A percentile compares a stretch with the other conserved stretches of the same genome.
phyloP scores from a whole-genome alignment of 2,113 vertebrate genomes.

The Mormyrus iriodes region DNA sequence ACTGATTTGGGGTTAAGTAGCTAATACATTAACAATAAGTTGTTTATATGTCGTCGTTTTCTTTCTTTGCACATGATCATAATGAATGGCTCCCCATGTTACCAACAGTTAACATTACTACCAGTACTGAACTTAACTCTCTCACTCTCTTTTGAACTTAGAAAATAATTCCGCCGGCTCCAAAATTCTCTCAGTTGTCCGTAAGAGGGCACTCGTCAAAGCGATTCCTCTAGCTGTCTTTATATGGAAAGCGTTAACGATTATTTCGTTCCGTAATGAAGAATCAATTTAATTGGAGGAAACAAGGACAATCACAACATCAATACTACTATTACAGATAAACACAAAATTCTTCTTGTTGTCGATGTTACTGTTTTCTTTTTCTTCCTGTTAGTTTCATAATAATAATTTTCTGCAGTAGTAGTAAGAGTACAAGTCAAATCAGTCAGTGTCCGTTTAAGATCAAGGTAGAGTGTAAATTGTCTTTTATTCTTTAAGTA shows the following conservation, averaged over 20 bases:
- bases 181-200: neutral
- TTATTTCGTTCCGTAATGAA: neutral
- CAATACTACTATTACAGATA: neutral
- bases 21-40: neutral
- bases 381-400: neutral
- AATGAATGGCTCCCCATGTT: neutral
- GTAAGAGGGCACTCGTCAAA: neutral
- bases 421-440: neutral
- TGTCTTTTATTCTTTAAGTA: neutral
- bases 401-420: neutral
- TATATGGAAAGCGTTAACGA: neutral
- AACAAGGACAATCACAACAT: neutral
- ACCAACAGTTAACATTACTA: neutral
- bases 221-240: neutral
- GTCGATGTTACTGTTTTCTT: neutral
- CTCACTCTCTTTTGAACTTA: neutral
- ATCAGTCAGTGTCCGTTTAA: neutral
- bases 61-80: neutral
- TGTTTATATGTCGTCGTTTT: neutral
- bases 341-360: neutral
- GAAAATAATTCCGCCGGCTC: neutral
- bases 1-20: neutral
- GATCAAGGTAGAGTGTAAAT: neutral
- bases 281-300: neutral
- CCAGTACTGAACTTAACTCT: neutral